Percentiles rank a stretch among this genome's conserved stretches.
Evolutionary conservation across 2,113 vertebrate genomes (phyloP).

Genomic region (Agelaius tricolor): DNA sequence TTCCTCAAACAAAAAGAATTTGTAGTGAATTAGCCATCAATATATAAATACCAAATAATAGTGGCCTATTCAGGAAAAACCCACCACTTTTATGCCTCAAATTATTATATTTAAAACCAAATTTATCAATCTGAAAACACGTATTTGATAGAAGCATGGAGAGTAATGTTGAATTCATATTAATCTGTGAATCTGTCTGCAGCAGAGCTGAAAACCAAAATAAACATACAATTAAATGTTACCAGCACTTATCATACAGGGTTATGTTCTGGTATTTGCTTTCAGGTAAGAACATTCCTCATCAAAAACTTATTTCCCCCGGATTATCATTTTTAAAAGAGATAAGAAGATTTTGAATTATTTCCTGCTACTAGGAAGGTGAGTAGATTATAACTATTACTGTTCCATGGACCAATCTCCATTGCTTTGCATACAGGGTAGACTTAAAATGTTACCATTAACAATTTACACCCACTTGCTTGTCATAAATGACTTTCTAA

Average conservation of each 20-base stretch:
- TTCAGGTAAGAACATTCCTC: background rate
- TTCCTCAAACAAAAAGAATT: background rate
- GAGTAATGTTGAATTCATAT: background rate
- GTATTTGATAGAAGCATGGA: background rate
- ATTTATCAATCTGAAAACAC: background rate
- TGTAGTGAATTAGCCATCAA: background rate
- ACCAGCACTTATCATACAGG: background rate
- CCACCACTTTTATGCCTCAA: background rate
- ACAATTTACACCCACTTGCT: constrained; percentile 25
- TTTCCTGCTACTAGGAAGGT: background rate
- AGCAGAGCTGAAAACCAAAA: background rate
- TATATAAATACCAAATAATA: background rate
- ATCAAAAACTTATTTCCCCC: background rate
- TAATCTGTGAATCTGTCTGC: background rate
- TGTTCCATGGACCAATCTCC: background rate
- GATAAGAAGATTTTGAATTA: background rate
- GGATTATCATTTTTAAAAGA: background rate
- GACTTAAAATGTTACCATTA: background rate
- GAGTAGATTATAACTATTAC: background rate
- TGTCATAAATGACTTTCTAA: constrained; percentile 15
- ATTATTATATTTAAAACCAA: background rate
- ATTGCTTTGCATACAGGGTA: background rate
- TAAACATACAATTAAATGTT: background rate
- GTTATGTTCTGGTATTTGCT: background rate
- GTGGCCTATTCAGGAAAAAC: background rate